A percentile compares a stretch with the other conserved stretches of the same genome.
phyloP scores from a whole-genome alignment of 2,888 invertebrate genomes.

The Opisthograptis luteolata region DNA sequence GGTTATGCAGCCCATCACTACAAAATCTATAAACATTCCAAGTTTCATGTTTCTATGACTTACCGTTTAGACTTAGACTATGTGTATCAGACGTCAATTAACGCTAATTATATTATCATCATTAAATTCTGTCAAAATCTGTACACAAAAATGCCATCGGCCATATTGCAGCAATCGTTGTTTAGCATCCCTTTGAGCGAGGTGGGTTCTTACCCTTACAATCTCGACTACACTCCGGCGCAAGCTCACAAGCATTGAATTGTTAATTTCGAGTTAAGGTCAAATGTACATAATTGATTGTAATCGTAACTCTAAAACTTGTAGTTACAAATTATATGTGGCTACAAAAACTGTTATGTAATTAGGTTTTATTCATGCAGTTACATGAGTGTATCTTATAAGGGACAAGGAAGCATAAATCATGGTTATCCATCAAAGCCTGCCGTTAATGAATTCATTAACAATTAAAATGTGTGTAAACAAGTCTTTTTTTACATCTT shows the following conservation, averaged over 20 bases:
- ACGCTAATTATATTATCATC: too few relatives aligned
- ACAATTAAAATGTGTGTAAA: slow-evolving; percentile 29
- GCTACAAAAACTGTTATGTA: slow-evolving; percentile 46
- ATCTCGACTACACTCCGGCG: slow-evolving; percentile 14
- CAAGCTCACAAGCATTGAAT: slow-evolving; percentile 40
- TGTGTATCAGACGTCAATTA: too few relatives aligned
- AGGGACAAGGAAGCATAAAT: slow-evolving; percentile 47
- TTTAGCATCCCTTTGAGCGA: neutral
- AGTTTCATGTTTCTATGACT: too few relatives aligned
- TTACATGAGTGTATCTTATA: slow-evolving; percentile 39
- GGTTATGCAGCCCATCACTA: too few relatives aligned
- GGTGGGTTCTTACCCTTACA: neutral
- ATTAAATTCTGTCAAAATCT: too few relatives aligned
- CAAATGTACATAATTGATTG: slow-evolving; percentile 55
- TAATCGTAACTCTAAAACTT: slow-evolving; percentile 53
- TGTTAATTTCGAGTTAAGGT: slow-evolving; percentile 56
- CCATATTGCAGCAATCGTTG: too few relatives aligned
- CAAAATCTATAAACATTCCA: too few relatives aligned
- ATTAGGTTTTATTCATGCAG: slow-evolving; percentile 51
- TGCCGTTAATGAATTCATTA: slow-evolving; percentile 24
- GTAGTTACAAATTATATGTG: slow-evolving; percentile 59
- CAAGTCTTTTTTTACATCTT: too few relatives aligned
- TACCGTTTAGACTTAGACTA: too few relatives aligned
- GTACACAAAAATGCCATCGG: too few relatives aligned
- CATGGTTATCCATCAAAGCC: slow-evolving; percentile 44